Conservation (phyloP, 2,113 vertebrate genomes). For the Chloropsis cyanopogon region DNA sequence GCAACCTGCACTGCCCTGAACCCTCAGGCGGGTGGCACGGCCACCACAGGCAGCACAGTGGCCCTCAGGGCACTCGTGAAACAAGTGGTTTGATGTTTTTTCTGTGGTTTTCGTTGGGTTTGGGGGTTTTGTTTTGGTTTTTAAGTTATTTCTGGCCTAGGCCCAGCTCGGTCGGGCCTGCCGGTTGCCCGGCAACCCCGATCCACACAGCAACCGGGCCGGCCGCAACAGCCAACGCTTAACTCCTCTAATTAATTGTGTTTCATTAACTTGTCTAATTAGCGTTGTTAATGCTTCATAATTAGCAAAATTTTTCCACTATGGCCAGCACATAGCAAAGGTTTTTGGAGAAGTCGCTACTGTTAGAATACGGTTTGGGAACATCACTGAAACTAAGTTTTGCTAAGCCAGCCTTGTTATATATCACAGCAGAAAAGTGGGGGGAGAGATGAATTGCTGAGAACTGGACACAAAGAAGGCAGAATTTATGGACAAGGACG, state of each 20-base stretch:
- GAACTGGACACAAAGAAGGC: not conserved
- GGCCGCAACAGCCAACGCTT: accelerated
- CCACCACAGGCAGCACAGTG: not conserved
- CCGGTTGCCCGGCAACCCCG: not conserved
- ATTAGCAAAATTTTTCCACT: not conserved
- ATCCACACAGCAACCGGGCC: accelerated
- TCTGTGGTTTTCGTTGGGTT: not conserved
- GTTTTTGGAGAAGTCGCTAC: accelerated
- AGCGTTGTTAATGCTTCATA: too few relatives aligned
- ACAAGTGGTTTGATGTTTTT: not conserved
- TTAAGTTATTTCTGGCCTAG: not conserved
- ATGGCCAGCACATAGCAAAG: not conserved
- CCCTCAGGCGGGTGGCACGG: not conserved
- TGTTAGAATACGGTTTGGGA: accelerated
- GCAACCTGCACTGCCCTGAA: accelerated
- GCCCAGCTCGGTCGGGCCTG: accelerated
- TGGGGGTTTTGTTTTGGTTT: not conserved
- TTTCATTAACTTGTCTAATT: not conserved
- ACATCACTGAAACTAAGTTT: not conserved
- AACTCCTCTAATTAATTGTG: too few relatives aligned
- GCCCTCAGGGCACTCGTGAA: too few relatives aligned
- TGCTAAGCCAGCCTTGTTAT: not conserved
- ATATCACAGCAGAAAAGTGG: not conserved
- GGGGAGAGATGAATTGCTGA: accelerated
- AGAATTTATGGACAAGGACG: accelerated